Conservation (phyloP, 2,113 vertebrate genomes). For the Eonycteris spelaea region DNA sequence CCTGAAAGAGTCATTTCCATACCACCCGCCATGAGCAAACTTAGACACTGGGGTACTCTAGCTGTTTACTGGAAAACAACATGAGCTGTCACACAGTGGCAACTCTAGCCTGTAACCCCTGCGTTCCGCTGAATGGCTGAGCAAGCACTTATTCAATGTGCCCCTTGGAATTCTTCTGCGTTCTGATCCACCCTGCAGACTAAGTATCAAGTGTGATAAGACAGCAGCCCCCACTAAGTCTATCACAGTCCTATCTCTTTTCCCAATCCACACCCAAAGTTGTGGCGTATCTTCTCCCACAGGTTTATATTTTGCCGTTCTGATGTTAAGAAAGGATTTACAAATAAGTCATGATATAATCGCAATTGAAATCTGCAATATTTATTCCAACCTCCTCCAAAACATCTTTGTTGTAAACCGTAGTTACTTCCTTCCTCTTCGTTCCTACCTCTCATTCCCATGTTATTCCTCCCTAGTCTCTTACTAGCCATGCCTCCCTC, state of each 20-base stretch:
- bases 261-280: neutral
- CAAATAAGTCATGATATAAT: neutral
- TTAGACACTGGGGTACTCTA: neutral
- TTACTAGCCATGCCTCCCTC: neutral
- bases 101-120: neutral
- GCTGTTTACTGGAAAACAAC: neutral
- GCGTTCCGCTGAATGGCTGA: neutral
- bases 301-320: neutral
- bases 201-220: neutral
- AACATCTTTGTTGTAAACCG: neutral
- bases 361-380: neutral
- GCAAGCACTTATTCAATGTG: neutral
- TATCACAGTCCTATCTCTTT: neutral
- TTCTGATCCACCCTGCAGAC: neutral
- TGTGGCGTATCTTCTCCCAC: neutral
- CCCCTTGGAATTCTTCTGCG: neutral
- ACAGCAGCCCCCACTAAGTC: neutral
- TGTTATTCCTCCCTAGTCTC: neutral
- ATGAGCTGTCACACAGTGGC: neutral
- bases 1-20: constrained; percentile 41
- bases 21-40: neutral
- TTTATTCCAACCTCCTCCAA: neutral
- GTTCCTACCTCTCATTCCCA: neutral
- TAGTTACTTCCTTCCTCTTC: neutral
- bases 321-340: constrained; percentile 6